A percentile compares a stretch with the other conserved stretches of the same genome.
Evolutionary conservation across 1,140 invertebrate genomes (phyloP).

Genomic region (Drosophila triauraria): DNA sequence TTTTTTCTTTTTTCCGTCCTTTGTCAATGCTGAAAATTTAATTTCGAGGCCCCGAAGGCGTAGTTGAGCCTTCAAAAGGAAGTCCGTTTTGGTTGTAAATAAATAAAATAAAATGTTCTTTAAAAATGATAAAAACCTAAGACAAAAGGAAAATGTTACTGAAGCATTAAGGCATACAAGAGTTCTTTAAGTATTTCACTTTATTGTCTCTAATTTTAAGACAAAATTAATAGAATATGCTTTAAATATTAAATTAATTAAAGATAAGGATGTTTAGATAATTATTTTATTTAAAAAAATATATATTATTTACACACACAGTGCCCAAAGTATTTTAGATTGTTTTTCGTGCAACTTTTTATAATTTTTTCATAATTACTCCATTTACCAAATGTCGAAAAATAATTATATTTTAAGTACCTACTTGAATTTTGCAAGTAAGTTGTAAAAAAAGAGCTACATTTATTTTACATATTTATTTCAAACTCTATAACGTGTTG

Average conservation of each 20-base stretch:
- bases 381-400: not conserved
- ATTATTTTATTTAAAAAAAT: not conserved
- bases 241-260: too few species aligned
- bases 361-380: not conserved
- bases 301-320: not conserved
- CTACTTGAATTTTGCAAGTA: not conserved
- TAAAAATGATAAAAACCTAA: not conserved
- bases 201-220: too few species aligned
- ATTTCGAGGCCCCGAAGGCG: not conserved
- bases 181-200: not conserved
- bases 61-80: not conserved
- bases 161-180: not conserved
- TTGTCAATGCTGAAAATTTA: conserved; percentile 1
- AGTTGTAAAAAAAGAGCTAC: not conserved
- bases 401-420: not conserved
- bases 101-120: not conserved
- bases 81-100: not conserved
- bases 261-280: not conserved
- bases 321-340: not conserved
- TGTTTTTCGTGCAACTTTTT: not conserved
- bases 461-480: not conserved
- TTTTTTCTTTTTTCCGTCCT: not conserved
- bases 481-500: not conserved
- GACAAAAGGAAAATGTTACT: not conserved
- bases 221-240: not conserved